Percentiles rank a stretch among this genome's conserved stretches.
phyloP scores from a whole-genome alignment of 2,888 invertebrate genomes.

The Lepidochrysops patricia region DNA sequence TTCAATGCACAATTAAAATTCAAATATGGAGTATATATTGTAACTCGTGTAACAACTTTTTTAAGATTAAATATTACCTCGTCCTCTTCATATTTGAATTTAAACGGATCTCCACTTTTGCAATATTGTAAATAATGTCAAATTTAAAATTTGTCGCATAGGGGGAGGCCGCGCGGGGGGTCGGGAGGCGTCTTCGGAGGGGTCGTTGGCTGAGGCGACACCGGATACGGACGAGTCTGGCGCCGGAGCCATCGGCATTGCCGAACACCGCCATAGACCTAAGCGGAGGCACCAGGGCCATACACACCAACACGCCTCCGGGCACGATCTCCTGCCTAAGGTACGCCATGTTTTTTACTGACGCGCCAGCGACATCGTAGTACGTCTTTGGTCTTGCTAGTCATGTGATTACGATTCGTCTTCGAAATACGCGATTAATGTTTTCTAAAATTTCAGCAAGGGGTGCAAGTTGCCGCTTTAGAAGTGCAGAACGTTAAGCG shows the following conservation, averaged over 20 bases:
- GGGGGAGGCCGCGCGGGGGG: slow-evolving; percentile 40
- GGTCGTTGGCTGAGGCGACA: slow-evolving; percentile 79
- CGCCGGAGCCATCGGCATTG: slow-evolving; percentile 45
- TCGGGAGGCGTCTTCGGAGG: slow-evolving; percentile 79
- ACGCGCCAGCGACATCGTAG: no score
- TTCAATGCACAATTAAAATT: neutral
- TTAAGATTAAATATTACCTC: no score
- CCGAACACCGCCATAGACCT: slow-evolving; percentile 59
- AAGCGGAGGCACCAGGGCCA: slow-evolving; percentile 50
- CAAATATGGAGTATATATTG: neutral
- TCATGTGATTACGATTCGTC: neutral
- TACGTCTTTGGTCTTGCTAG: neutral
- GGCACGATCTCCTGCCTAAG: slow-evolving; percentile 34
- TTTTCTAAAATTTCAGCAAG: slow-evolving; percentile 37
- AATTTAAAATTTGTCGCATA: slow-evolving; percentile 18
- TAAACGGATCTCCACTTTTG: neutral
- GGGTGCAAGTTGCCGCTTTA: slow-evolving; percentile 90
- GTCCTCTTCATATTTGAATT: neutral
- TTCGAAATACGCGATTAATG: neutral
- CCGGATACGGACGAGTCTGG: slow-evolving; percentile 84
- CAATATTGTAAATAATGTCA: neutral
- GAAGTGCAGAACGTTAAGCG: slow-evolving; percentile 97
- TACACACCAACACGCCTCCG: slow-evolving; percentile 50
- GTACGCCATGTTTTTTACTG: slow-evolving; percentile 21
- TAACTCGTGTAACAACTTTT: no score